Conservation (phyloP, 2,113 vertebrate genomes). For the Pimephales promelas region DNA sequence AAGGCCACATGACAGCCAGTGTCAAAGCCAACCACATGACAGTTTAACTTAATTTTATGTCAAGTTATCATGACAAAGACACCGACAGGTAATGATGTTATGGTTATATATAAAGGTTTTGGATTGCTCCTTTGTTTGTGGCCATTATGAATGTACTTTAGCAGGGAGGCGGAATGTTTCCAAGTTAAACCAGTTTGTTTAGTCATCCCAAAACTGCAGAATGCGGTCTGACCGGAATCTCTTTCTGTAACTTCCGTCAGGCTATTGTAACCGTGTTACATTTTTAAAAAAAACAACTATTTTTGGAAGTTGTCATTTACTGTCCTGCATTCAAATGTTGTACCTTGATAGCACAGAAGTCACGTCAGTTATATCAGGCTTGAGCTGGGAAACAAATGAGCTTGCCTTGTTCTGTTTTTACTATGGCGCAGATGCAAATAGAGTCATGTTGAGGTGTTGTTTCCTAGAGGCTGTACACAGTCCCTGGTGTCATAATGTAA, state of each 20-base stretch:
- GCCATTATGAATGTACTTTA: neutral
- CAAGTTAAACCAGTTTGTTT: neutral
- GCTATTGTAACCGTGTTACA: slow-evolving; percentile 9
- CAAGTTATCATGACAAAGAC: too few species aligned
- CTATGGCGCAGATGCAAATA: slow-evolving; percentile 28
- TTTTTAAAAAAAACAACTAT: neutral
- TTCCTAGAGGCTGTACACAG: slow-evolving; percentile 14
- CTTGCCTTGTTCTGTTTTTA: neutral
- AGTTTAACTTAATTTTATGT: too few species aligned
- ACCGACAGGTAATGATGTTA: too few species aligned
- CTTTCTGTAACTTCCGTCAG: neutral
- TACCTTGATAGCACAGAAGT: neutral
- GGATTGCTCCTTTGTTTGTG: too few species aligned
- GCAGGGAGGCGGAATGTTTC: neutral
- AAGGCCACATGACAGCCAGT: too few species aligned
- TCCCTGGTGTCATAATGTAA: slow-evolving; percentile 17
- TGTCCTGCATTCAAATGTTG: slow-evolving; percentile 24
- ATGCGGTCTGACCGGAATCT: slow-evolving; percentile 68
- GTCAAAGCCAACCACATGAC: too few species aligned
- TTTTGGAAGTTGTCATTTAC: slow-evolving; percentile 1
- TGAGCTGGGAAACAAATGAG: slow-evolving; percentile 22
- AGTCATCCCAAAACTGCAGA: slow-evolving; percentile 1
- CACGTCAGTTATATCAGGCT: slow-evolving; percentile 1
- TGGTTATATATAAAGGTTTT: too few species aligned
- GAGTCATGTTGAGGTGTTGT: neutral